Conservation (phyloP, 2,797 vertebrate genomes). For the Phoxinus dragarum region DNA sequence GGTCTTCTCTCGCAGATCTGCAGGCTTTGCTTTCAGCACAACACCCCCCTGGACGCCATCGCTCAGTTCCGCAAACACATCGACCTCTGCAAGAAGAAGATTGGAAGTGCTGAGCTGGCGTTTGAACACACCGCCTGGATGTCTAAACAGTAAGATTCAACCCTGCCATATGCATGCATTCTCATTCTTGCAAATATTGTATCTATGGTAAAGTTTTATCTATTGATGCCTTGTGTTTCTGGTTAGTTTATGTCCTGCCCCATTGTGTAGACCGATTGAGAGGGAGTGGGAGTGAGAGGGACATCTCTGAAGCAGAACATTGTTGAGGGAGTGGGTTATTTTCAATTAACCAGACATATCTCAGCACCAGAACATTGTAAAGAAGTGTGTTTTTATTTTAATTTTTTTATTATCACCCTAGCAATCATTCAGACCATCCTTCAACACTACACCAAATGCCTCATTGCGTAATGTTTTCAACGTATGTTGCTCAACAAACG, state of each 20-base stretch:
- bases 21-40: constrained; percentile 97
- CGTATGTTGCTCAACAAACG: neutral
- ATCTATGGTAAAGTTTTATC: neutral
- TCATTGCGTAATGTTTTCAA: neutral
- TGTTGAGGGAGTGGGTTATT: neutral
- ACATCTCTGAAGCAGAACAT: neutral
- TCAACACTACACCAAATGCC: neutral
- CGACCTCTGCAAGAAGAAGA: constrained; percentile 97
- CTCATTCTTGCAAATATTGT: neutral
- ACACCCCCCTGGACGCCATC: constrained; percentile 96
- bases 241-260: neutral
- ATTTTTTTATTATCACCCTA: too few relatives aligned
- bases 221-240: neutral
- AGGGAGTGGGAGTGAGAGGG: neutral
- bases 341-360: neutral
- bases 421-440: neutral
- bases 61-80: constrained; percentile 98
- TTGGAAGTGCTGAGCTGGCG: constrained; percentile 91
- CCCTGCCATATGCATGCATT: neutral
- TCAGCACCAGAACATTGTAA: neutral
- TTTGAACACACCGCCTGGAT: constrained; percentile 98
- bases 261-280: neutral
- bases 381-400: too few relatives aligned
- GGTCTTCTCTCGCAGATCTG: constrained; percentile 83
- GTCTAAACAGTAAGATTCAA: constrained; percentile 92